Conservation (phyloP, 2,797 vertebrate genomes). For the Cercopithecus mitis region DNA sequence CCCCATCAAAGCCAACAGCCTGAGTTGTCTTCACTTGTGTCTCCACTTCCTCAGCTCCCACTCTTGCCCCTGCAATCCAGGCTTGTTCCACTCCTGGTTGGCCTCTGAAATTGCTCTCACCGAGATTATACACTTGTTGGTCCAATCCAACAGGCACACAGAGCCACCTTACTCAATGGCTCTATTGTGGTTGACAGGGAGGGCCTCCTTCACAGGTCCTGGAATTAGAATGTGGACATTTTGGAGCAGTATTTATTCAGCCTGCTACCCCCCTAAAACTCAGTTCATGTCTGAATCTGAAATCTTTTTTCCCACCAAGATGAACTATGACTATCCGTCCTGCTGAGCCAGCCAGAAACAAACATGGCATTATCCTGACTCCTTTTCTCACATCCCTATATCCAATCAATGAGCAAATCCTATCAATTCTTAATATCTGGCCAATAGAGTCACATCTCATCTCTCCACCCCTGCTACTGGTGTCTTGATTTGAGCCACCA, state of each 20-base stretch:
- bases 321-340: neutral
- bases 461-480: neutral
- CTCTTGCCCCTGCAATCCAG: neutral
- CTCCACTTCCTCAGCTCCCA: neutral
- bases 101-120: neutral
- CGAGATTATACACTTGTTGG: neutral
- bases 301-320: neutral
- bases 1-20: neutral
- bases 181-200: no score
- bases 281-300: neutral
- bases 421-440: neutral
- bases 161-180: no score
- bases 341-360: neutral
- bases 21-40: neutral
- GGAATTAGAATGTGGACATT: neutral
- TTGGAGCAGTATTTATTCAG: neutral
- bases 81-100: neutral
- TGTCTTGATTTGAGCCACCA: neutral
- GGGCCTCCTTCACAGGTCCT: neutral
- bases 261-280: neutral
- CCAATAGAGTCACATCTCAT: constrained; percentile 14
- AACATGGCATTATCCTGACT: neutral
- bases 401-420: neutral
- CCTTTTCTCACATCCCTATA: neutral
- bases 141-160: neutral